These are phyloP conservation scores for Pseudomyrmex flavicornis DNA, from an alignment of 1,140 invertebrate genomes.

Conservation along the genomic window DNA sequence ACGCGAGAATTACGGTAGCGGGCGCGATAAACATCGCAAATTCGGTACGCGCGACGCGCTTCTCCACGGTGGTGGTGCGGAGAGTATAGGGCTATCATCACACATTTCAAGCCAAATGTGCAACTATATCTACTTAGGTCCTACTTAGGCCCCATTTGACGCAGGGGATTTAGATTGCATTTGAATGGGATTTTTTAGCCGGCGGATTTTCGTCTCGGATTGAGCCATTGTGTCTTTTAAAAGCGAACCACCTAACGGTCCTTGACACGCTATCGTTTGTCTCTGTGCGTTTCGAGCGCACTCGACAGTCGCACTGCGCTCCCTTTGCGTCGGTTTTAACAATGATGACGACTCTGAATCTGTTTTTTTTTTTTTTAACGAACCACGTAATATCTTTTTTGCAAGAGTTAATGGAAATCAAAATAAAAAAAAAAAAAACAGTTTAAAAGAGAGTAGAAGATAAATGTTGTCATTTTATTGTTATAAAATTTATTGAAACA, in stretches of 20 bases:
- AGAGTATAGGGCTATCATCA: constrained; percentile 52
- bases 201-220: constrained; percentile 82
- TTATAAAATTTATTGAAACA: too few species aligned
- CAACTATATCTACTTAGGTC: constrained; percentile 81
- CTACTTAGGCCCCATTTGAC: constrained; percentile 82
- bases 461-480: too few species aligned
- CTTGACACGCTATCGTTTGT: constrained; percentile 77
- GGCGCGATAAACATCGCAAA: constrained; percentile 69
- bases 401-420: not conserved
- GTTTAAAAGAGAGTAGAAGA: too few species aligned
- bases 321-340: constrained; percentile 22
- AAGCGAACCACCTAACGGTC: constrained; percentile 82
- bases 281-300: constrained; percentile 77
- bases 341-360: constrained; percentile 7
- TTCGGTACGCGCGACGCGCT: constrained; percentile 30
- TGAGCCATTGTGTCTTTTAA: constrained; percentile 82
- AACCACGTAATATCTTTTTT: not conserved
- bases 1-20: constrained; percentile 64
- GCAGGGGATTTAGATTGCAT: constrained; percentile 80
- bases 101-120: constrained; percentile 84
- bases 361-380: constrained; percentile 3
- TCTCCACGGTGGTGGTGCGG: constrained; percentile 1
- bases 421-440: too few species aligned
- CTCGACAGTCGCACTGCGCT: constrained; percentile 38
- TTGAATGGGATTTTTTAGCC: constrained; percentile 83